Evolutionary conservation across 2,113 vertebrate species (phyloP), one percentile per base, ranked within the genome.

Genomic region (Rhegmatorhina hoffmannsi): DNA sequence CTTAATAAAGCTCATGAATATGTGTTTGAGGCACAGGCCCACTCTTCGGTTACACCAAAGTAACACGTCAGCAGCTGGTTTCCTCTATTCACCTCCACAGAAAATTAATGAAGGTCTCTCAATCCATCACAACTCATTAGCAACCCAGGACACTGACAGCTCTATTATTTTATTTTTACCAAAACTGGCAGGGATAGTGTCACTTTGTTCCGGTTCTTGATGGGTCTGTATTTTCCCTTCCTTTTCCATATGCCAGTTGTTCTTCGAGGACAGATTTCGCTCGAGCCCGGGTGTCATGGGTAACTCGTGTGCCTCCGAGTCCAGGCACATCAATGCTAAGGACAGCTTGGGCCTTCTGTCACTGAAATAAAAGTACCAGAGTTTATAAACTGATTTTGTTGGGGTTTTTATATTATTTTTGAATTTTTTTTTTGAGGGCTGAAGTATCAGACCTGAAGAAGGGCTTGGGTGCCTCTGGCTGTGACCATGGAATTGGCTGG

Each of bases 141-240:
- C 36, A 64, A 89, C n/a, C 68, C 81, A 56, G 78, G 88, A 60
- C 55, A 84, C 77, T 62, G 80, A 96, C 88, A 92, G 91, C n/a
- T 89, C 94, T 83, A 20, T 73, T 90, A 84, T 96, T 91, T 91
- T 43, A 95, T 74, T 91, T 94, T 69, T 53, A 60, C 88, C 87
- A 92, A 50, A 92, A 36, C 40, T 88, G 59, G 63, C 40, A 85
- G 67, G 73, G 38, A 49, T 12, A 44, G n/a, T 4, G 18, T 55
- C 28, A 76, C 67, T 92, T 75, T 87, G 16, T 84, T 90, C 68
- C 63, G 72, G 55, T 60, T 67, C 34, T 10, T 59, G 77, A 47
- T 31, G 18, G 2, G 1, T 38, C 60, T 44, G 26, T 63, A 33
- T 81, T 75, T 74, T 73, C 46, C 36, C 77, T 58, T 17, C 34